Evolutionary conservation across 2,888 invertebrate genomes (phyloP), one percentile per base, ranked within the genome.

Genomic region (Cacoxenus indagator): DNA sequence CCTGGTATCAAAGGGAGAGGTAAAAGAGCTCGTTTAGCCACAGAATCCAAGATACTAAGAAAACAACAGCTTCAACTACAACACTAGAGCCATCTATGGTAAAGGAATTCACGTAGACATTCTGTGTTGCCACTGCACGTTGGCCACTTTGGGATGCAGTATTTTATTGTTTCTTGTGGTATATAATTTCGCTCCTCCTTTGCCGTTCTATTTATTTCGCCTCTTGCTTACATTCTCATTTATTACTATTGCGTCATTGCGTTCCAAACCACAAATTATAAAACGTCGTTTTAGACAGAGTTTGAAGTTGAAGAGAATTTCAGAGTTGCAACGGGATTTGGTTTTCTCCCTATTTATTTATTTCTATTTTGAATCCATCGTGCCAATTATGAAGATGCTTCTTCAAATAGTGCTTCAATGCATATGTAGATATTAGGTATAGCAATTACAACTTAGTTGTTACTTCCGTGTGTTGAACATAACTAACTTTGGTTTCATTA

Each of bases 91-190:
- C 2, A 4, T n/a, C 46, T 4, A n/a, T n/a, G n/a, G n/a, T n/a
- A n/a, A 37, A 37, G 37, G 37, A 37, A 37, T 37, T 37, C 37
- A 37, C 37, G 37, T 4, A 2, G 37, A 8, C 8, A 37, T 37
- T 37, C 37, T 11, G 14, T 11, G 31, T 55, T 64, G 67, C 61
- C 61, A 48, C 45, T 61, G 64, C 48, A 51, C 17, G 17, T 62
- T 37, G 55, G 66, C 66, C 65, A 73, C 69, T 67, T 70, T 70
- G 70, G 68, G 71, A 61, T 70, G 81, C 75, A 70, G 78, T 78
- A 82, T 76, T 80, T 80, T 80, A 80, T 82, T 79, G 80, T 80
- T 82, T 80, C 82, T 80, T 76, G 80, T 75, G 78, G 78, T 78
- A 76, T 71, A 76, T 72, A 69, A 43, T 55, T 55, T 27, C 65